Percentiles rank a stretch among this genome's conserved stretches.
phyloP scores from a whole-genome alignment of 1,140 invertebrate genomes.

The Diorhabda carinulata region DNA sequence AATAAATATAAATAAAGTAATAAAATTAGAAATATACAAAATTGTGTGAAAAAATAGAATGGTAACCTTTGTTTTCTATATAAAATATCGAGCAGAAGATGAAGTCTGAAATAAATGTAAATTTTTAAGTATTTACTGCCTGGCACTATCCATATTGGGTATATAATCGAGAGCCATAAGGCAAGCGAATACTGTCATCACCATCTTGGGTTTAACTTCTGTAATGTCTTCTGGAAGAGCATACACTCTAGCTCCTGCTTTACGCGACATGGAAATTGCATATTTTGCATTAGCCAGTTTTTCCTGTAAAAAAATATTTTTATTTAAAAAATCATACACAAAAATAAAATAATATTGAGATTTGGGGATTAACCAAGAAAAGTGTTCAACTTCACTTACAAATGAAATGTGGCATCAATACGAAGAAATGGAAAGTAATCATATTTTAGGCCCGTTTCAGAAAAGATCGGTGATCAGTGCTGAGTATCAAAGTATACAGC shows the following conservation, averaged over 20 bases:
- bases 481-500: no score
- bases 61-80: neutral
- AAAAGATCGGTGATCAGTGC: no score
- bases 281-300: slow-evolving; percentile 96
- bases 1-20: neutral
- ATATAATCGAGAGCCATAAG: slow-evolving; percentile 96
- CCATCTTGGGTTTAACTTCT: slow-evolving; percentile 97
- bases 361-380: no score
- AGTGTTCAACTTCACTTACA: no score
- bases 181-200: slow-evolving; percentile 99
- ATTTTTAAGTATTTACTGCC: slow-evolving; percentile 29
- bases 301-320: slow-evolving; percentile 62
- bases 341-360: no score
- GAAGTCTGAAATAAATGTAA: neutral
- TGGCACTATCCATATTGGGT: slow-evolving; percentile 69
- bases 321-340: no score
- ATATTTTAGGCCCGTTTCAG: no score
- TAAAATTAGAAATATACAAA: neutral
- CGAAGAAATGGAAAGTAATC: no score
- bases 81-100: neutral
- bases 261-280: slow-evolving; percentile 95
- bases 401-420: no score
- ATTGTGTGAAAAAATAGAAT: neutral
- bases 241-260: slow-evolving; percentile 95
- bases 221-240: slow-evolving; percentile 99